These are phyloP conservation scores for Smutsia temminckii DNA, from an alignment of 2,797 vertebrate genomes.

Conservation along the genomic window DNA sequence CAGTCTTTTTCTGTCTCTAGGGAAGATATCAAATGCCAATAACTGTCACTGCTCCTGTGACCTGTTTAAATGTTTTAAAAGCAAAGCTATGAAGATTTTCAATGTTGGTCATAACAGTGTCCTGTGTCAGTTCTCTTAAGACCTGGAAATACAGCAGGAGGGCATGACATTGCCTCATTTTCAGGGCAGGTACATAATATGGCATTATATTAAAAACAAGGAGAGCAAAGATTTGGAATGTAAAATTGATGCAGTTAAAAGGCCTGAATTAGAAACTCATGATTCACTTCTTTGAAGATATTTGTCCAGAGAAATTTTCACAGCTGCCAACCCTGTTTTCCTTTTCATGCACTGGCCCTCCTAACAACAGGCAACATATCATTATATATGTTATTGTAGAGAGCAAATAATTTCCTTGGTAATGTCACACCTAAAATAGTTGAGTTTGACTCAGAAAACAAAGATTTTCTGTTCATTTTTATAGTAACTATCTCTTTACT, in stretches of 20 bases:
- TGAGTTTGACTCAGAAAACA: background rate
- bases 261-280: background rate
- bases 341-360: background rate
- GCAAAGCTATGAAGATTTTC: slow-evolving; percentile 52
- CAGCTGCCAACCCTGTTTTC: background rate
- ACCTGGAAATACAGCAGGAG: background rate
- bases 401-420: background rate
- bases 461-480: background rate
- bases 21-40: slow-evolving; percentile 61
- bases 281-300: background rate
- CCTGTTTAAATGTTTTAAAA: slow-evolving; percentile 14
- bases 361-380: background rate
- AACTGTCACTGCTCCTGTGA: slow-evolving; percentile 39
- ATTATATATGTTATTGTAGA: background rate
- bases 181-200: background rate
- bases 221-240: background rate
- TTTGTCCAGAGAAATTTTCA: background rate
- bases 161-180: background rate
- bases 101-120: background rate
- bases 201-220: background rate
- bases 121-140: slow-evolving; percentile 17
- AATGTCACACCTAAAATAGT: background rate
- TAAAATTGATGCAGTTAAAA: background rate
- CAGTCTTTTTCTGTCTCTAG: slow-evolving; percentile 55
- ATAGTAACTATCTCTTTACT: background rate